Evolutionary conservation across 30 jellyfish, hydroid and myxozoan species (phyloP), one percentile per base, ranked within the genome.

Genomic region (Morbakka virulenta): DNA sequence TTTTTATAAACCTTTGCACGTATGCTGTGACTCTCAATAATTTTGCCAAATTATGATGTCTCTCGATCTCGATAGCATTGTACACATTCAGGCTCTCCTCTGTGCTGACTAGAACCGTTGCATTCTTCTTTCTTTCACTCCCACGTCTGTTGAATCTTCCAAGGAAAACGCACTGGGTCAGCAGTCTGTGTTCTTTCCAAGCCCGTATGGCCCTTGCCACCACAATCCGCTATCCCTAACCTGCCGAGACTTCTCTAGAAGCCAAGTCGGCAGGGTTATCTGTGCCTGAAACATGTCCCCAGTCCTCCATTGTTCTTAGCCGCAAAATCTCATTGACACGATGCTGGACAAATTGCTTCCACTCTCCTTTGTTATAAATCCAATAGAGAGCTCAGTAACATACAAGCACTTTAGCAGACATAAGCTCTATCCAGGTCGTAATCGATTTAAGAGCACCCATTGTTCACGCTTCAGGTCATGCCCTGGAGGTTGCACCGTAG

Each of bases 11-110:
- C 68, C 83, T 80, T 61, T 21, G 21, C 22, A 68, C 91, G 69
- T 47, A 66, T 6, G 91, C 91, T 0, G 91, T 80, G 2, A 80
- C 91, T 53, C 79, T 67, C 20, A 80, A 83, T 25, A 80, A 34
- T 25, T 36, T 67, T 1, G 76, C 82, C 27, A 52, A 67, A 51
- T 35, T 66, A 1, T 83, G 76, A 67, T 67, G 31, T 21, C 72
- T 52, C 23, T 52, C 62, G 1, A 80, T 1, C 2, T 70, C 25
- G 41, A 80, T 28, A 49, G 57, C 84, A 48, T 53, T 50, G 76
- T 78, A 52, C 76, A 80, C 84, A 20, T 50, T 25, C 3, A 9
- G 25, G 24, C 20, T 57, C 14, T 64, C 52, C 28, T 32, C 21
- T 27, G 24, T 32, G 2, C 6, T 64, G 64, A 64, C 76, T 3